Conservation (phyloP, 2,888 invertebrate genomes). For the Macrophya annulata region DNA sequence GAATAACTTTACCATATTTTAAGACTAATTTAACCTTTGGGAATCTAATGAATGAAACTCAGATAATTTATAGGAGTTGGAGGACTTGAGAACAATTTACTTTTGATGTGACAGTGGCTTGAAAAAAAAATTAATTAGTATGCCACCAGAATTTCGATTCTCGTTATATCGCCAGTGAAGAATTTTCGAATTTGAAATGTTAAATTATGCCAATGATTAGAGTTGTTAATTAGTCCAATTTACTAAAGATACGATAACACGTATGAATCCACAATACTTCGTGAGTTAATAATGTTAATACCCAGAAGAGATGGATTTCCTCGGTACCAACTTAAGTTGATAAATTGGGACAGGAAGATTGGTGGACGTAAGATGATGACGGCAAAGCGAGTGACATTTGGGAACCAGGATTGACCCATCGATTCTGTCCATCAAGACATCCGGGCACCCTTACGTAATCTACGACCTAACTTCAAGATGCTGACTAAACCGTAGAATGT, state of each 20-base stretch:
- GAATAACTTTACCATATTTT: background rate
- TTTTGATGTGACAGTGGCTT: background rate
- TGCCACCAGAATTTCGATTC: background rate
- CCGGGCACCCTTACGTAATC: constrained; percentile 4
- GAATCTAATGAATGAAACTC: background rate
- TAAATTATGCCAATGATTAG: background rate
- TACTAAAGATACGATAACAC: background rate
- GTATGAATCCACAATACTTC: background rate
- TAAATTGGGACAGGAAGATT: constrained; percentile 17
- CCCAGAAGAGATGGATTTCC: background rate
- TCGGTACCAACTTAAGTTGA: background rate
- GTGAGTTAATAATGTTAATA: background rate
- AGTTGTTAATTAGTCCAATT: background rate
- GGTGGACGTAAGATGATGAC: constrained; percentile 24
- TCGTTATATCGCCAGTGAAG: background rate
- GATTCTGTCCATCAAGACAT: constrained; percentile 21
- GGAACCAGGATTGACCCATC: constrained; percentile 19
- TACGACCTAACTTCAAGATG: background rate
- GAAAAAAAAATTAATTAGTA: background rate
- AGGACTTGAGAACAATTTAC: background rate
- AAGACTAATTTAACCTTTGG: background rate
- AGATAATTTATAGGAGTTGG: background rate
- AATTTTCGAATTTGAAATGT: background rate
- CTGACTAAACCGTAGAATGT: background rate
- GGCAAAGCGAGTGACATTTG: constrained; percentile 20